These are phyloP conservation scores for Halictus rubicundus DNA, from an alignment of 1,140 invertebrate genomes.

Conservation along the genomic window DNA sequence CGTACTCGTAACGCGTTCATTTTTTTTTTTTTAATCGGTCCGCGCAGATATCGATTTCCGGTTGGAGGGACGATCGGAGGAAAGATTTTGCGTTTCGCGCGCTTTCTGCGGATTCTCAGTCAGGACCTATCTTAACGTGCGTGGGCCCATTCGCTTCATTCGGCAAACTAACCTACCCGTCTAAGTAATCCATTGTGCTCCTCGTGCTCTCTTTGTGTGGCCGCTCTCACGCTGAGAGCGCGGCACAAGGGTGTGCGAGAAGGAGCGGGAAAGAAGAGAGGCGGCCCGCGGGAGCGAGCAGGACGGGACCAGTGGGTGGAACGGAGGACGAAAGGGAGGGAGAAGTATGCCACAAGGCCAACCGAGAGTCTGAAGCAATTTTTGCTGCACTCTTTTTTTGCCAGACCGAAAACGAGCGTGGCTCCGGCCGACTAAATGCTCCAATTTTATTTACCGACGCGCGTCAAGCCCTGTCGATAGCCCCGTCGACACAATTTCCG, in stretches of 20 bases:
- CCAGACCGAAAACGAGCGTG: conserved; percentile 44
- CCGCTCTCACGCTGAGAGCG: conserved; percentile 73
- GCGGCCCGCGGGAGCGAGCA: conserved; percentile 5
- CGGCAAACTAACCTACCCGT: conserved; percentile 78
- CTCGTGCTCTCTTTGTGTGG: conserved; percentile 74
- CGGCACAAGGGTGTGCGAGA: conserved; percentile 61
- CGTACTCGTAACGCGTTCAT: background rate
- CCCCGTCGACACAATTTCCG: background rate
- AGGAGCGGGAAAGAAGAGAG: conserved; percentile 48
- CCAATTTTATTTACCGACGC: conserved; percentile 62
- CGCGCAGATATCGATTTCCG: background rate
- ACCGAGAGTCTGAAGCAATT: conserved; percentile 64
- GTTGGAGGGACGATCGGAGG: background rate
- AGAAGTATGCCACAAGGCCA: conserved; percentile 76
- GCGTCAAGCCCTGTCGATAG: conserved; percentile 30
- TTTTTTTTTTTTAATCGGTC: background rate
- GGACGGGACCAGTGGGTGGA: conserved; percentile 44
- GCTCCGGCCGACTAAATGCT: conserved; percentile 65
- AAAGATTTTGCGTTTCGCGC: conserved; percentile 58
- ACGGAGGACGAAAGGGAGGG: conserved; percentile 43
- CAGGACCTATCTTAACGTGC: conserved; percentile 79
- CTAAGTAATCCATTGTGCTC: conserved; percentile 78
- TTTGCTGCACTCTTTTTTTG: conserved; percentile 66
- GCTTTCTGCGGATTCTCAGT: conserved; percentile 68
- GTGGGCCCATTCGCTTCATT: conserved; percentile 71